Base-by-base conservation (phyloP, 2,888 invertebrate genomes). In the Leptura quadrifasciata region DNA sequence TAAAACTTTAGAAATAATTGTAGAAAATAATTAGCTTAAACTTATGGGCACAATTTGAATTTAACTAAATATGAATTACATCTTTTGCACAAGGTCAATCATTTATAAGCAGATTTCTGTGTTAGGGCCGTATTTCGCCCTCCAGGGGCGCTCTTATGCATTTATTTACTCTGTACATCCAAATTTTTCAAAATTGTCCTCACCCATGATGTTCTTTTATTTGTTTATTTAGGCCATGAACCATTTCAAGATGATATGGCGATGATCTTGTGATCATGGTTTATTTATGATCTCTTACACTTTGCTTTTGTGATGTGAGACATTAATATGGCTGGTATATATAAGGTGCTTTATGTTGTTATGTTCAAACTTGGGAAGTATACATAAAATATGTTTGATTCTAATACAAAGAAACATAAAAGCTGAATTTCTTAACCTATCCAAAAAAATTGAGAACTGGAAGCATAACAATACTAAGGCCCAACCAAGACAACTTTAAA, bases 11-110 rank as follows among this genome's bases (percentile, higher is more conserved):
- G 86, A 82, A 80, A 82, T 83, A 84, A 84, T 80, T 83, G 86
- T 86, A 85, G 86, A 84, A 85, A 87, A 86, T 85, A 85, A 86
- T 88, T 90, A 90, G 89, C 89, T 89, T 89, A 88, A 89, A 89
- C 89, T 79, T 89, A 89, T 89, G 89, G 89, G 89, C 89, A 90
- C 89, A 90, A 88, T 87, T 88, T 88, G 88, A 87, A 86, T 88
- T 87, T 84, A 86, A 84, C 83, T 84, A 85, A 81, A 85, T 83
- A 85, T 84, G 77, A 81, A 79, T 86, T 83, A 82, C 82, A 85
- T 84, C 82, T 86, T 87, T 88, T 86, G 87, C 88, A 87, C 79
- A 78, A 76, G 54, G 76, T 75, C 60, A 70, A 64, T 76, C 63
- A 67, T 75, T 74, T 75, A 21, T 73, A 65, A 31, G 15, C 65